A percentile compares a stretch with the other conserved stretches of the same genome.
phyloP scores from a whole-genome alignment of 2,113 vertebrate genomes.

The Chinchilla lanigera region DNA sequence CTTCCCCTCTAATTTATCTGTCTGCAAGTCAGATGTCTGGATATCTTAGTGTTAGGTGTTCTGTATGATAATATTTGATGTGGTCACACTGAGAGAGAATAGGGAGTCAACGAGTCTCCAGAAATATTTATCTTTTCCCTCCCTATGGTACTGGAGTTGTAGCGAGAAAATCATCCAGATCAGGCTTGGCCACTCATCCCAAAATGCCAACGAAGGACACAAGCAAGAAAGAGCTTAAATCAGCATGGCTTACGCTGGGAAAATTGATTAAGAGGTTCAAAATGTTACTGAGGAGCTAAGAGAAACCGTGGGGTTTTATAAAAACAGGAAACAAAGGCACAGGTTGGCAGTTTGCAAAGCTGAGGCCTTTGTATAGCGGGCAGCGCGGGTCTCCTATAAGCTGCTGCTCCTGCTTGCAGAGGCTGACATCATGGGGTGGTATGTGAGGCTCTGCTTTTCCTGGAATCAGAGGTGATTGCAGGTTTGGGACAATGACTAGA shows the following conservation, averaged over 20 bases:
- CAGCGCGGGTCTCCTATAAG: background rate
- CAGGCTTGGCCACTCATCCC: background rate
- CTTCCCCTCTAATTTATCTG: constrained; percentile 20
- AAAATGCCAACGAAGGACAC: background rate
- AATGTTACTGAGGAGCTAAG: background rate
- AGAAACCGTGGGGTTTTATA: background rate
- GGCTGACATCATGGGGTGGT: no score
- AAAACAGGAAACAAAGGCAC: background rate
- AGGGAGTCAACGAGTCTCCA: background rate
- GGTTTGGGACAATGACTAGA: background rate
- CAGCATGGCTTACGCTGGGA: background rate
- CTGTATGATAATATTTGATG: background rate
- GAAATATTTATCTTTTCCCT: background rate
- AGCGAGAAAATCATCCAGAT: background rate
- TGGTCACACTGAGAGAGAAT: background rate
- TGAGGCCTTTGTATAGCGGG: background rate
- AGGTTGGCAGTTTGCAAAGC: background rate
- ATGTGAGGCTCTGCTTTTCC: background rate
- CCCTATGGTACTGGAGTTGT: background rate
- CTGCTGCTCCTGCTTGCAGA: background rate
- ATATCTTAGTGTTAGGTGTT: background rate
- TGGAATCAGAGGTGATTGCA: background rate
- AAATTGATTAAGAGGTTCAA: background rate
- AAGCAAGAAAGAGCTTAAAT: background rate
- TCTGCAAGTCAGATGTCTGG: background rate